Conservation (phyloP, 1,140 invertebrate species). For the Cotesia chilonis region DNA sequence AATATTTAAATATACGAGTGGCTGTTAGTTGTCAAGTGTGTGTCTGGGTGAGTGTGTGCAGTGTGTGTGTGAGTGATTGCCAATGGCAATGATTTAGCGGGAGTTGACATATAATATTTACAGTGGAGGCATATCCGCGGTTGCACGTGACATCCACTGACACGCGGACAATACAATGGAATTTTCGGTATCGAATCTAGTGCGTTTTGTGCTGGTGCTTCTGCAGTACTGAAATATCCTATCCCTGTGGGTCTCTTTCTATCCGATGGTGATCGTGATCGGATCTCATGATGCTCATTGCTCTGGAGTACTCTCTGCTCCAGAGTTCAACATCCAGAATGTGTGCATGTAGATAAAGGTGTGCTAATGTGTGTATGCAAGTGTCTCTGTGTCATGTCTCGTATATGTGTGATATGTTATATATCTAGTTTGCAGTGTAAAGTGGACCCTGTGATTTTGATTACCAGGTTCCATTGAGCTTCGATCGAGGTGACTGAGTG, state of each 20-base stretch:
- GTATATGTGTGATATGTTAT: constrained; percentile 10
- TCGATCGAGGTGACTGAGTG: constrained; percentile 29
- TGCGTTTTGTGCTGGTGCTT: constrained; percentile 5
- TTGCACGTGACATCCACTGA: constrained; percentile 48
- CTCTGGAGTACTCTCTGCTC: no score
- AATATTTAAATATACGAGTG: background rate
- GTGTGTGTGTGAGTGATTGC: constrained; percentile 1
- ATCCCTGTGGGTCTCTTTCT: constrained; percentile 6
- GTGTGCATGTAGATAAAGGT: background rate
- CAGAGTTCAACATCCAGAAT: no score
- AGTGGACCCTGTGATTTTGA: constrained; percentile 22
- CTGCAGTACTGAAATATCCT: background rate
- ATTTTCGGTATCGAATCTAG: constrained; percentile 64
- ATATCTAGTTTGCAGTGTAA: background rate
- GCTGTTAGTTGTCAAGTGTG: background rate
- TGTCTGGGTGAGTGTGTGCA: background rate
- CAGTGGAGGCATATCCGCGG: constrained; percentile 40
- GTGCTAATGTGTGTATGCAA: background rate
- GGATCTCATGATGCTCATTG: no score
- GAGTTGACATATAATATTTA: constrained; percentile 23
- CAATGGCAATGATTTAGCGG: constrained; percentile 44
- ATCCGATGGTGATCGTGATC: background rate
- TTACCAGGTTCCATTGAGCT: constrained; percentile 23
- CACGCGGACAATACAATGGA: constrained; percentile 60
- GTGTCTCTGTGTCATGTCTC: background rate